Evolutionary conservation across 2,113 vertebrate genomes (phyloP), one percentile per base, ranked within the genome.

Genomic region (Misgurnus anguillicaudatus): DNA sequence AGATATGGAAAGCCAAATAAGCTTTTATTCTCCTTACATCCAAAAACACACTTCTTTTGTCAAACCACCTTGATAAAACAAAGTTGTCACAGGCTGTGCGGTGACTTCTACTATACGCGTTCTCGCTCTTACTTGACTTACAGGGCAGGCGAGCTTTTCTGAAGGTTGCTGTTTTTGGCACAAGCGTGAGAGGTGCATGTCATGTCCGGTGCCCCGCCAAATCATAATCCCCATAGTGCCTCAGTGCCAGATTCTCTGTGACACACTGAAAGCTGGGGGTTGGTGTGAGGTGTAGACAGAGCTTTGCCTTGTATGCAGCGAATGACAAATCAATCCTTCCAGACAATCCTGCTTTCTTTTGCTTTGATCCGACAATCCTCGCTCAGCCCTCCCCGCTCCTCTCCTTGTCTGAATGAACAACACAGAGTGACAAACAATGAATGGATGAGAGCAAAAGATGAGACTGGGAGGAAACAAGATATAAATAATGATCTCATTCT

Each of bases 251-350:
- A 53, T 61, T 61, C 42, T 42, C 51, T 60, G 51, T 60, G 67
- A 57, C n/a, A 51, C 14, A 51, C 38, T 24, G 61, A 80, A 80
- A 64, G 19, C 42, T 55, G 55, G 64, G 62, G 65, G 64, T 76
- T n/a, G 66, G 24, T 11, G 48, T 14, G 11, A 8, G 62, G 53
- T 11, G 39, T 58, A 79, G 70, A 75, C 65, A 72, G 67, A 77
- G 78, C 66, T 19, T 73, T 38, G 66, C 60, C 66, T 79, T 72
- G n/a, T 66, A n/a, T n/a, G n/a, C n/a, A 58, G 31, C n/a, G 67
- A 72, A 72, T 72, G 73, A 60, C 66, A 72, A 71, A 7, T 60
- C 19, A 36, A 58, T 45, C 60, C 48, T 77, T 10, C 53, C 58
- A 66, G 72, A 76, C 51, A 55, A 76, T 80, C 65, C 7, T 14